Evolutionary conservation across 64 coral and sea anemone genomes (phyloP), one percentile per base, ranked within the genome.

Genomic region (Porites australiensis): DNA sequence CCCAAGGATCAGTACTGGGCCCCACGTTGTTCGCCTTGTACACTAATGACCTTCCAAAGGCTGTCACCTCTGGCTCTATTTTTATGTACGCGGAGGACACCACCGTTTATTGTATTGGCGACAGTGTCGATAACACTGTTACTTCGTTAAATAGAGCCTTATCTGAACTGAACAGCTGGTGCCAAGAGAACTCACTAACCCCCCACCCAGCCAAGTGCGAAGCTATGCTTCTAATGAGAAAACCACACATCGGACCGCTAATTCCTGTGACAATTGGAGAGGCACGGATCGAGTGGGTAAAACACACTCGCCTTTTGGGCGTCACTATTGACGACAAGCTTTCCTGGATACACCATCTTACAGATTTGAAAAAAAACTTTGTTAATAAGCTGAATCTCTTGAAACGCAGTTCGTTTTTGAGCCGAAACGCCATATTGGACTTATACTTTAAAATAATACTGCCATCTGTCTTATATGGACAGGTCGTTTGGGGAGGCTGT

Each of bases 151-250:
- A 75, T 50, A 48, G 12, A 75, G 72, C 72, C 4, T 48, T 75
- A 75, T 75, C 72, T 48, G 72, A 75, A 75, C 11, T 52, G 72
- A 75, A 75, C 45, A 75, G 44, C 45, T 75, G 72, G 46, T 75
- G 72, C 48, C 44, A 18, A 66, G 64, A 66, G 64, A 66, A 66
- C 64, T 6, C 64, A 4, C 20, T 66, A 66, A 66, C 64, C 44
- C 37, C 72, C 16, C 43, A 75, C 48, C 16, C 72, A 46, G 72
- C 72, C 3, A 75, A 48, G 72, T 75, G 72, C 44, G 72, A 75
- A 50, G 72, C 72, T 48, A 75, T 75, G 72, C 72, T 75, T 3
- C 18, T 75, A 46, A 75, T 75, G 72, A 75, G 72, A 75, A 75
- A 75, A 75, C 43, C 46, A 15, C 72, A 75, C 44, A 75, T 75